Evolutionary conservation across 2,888 invertebrate genomes (phyloP).

Genomic region (Lissocephala sabroskyi): DNA sequence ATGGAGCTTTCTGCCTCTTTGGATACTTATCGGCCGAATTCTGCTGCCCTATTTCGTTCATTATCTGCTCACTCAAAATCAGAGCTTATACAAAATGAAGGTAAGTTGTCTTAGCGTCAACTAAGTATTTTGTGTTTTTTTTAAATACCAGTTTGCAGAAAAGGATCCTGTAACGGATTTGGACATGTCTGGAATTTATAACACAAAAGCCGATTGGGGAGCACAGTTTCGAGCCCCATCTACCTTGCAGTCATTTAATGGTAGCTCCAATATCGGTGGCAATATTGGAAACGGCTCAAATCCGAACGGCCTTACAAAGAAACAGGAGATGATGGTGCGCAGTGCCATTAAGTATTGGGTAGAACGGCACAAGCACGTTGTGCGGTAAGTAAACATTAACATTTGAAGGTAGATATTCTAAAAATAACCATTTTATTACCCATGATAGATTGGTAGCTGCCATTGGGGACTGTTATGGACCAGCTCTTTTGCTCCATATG

Average conservation of each 20-base stretch:
- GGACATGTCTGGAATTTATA: slow-evolving; percentile 83
- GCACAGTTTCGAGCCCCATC: slow-evolving; percentile 81
- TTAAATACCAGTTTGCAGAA: too few relatives aligned
- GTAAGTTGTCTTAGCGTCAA: slow-evolving; percentile 48
- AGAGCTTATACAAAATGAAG: slow-evolving; percentile 71
- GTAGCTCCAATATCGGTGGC: slow-evolving; percentile 55
- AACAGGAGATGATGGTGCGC: slow-evolving; percentile 87
- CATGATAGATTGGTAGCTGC: slow-evolving; percentile 77
- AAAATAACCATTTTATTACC: background rate
- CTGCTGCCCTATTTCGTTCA: slow-evolving; percentile 80
- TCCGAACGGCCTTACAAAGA: slow-evolving; percentile 86
- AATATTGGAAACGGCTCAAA: slow-evolving; percentile 74
- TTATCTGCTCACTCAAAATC: slow-evolving; percentile 73
- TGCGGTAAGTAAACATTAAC: slow-evolving; percentile 77
- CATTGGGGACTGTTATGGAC: slow-evolving; percentile 88
- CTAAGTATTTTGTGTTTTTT: too few relatives aligned
- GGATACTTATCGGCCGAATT: slow-evolving; percentile 83
- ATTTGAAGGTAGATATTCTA: too few relatives aligned
- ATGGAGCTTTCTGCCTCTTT: slow-evolving; percentile 89
- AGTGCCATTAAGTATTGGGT: slow-evolving; percentile 94
- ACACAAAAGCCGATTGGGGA: slow-evolving; percentile 84
- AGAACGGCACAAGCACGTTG: slow-evolving; percentile 89
- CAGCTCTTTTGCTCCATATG: slow-evolving; percentile 89
- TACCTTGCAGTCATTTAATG: slow-evolving; percentile 77
- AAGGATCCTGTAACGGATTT: slow-evolving; percentile 76